phyloP scores from a whole-genome alignment of 2,113 vertebrate genomes.

The Macrotis lagotis region DNA sequence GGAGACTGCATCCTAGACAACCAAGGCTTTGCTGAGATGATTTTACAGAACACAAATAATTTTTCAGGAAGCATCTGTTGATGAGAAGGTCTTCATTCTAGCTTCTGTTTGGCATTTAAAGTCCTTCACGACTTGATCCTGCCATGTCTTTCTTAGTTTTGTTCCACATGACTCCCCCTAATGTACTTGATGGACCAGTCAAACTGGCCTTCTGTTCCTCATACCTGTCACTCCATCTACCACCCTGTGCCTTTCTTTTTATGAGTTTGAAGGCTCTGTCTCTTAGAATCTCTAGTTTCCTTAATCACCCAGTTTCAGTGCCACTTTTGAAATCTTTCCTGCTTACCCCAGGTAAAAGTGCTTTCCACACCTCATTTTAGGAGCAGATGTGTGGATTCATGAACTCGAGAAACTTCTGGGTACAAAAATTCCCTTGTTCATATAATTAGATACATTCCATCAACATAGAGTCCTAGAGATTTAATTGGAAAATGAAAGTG shows the following conservation, averaged over 20 bases:
- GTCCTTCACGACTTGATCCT: not conserved
- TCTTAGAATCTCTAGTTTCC: not conserved
- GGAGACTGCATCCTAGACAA: not conserved
- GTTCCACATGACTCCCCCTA: too few relatives aligned
- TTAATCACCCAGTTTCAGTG: not conserved
- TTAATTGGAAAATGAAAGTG: not conserved
- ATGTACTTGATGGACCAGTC: too few relatives aligned
- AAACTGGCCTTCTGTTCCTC: too few relatives aligned
- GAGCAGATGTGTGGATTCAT: not conserved
- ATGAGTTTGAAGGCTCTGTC: not conserved
- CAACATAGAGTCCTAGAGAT: not conserved
- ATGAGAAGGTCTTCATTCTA: not conserved
- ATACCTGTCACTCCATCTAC: too few relatives aligned
- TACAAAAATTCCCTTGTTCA: too few relatives aligned
- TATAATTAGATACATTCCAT: not conserved
- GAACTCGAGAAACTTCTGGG: not conserved
- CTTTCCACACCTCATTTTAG: not conserved
- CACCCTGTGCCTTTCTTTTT: too few relatives aligned
- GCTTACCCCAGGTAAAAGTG: not conserved
- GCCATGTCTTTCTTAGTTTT: not conserved
- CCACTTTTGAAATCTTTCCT: not conserved
- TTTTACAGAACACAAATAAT: not conserved
- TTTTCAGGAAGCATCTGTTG: not conserved
- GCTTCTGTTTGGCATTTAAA: not conserved
- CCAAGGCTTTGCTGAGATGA: not conserved